Evolutionary conservation across 2,888 invertebrate species (phyloP).

Genomic region (Heliconius charithonia): DNA sequence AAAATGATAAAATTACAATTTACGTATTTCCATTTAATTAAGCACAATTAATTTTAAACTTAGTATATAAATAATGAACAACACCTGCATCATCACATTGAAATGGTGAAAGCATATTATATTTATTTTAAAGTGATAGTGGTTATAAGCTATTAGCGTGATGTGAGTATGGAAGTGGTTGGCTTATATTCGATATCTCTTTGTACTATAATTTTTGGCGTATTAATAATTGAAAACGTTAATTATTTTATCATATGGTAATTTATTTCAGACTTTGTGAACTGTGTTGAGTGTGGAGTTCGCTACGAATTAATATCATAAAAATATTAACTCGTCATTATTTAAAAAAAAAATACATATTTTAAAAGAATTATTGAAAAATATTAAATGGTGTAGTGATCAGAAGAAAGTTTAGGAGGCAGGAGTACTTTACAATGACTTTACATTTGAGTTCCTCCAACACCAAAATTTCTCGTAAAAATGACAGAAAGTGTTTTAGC

Average conservation of each 20-base stretch:
- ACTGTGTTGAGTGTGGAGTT: background rate
- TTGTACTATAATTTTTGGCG: background rate
- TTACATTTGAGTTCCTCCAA: no score
- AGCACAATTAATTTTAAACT: background rate
- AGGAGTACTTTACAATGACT: no score
- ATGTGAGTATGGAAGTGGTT: constrained; percentile 15
- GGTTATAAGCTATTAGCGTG: constrained; percentile 15
- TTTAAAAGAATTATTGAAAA: background rate
- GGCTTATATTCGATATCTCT: constrained; percentile 8
- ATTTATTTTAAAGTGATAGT: constrained; percentile 20
- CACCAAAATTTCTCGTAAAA: no score
- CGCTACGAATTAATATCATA: background rate
- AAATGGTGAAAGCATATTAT: constrained; percentile 10
- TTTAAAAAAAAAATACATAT: no score
- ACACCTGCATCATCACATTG: constrained; percentile 3
- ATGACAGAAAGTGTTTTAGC: no score
- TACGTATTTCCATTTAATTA: constrained; percentile 2
- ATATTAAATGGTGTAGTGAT: background rate
- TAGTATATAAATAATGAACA: constrained; percentile 9
- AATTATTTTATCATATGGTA: background rate
- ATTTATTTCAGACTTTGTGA: background rate
- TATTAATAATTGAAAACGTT: background rate
- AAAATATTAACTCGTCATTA: no score
- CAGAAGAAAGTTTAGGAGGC: no score
- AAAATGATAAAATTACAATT: background rate